phyloP scores from a whole-genome alignment of 2,797 vertebrate genomes.

The Periparus ater region DNA sequence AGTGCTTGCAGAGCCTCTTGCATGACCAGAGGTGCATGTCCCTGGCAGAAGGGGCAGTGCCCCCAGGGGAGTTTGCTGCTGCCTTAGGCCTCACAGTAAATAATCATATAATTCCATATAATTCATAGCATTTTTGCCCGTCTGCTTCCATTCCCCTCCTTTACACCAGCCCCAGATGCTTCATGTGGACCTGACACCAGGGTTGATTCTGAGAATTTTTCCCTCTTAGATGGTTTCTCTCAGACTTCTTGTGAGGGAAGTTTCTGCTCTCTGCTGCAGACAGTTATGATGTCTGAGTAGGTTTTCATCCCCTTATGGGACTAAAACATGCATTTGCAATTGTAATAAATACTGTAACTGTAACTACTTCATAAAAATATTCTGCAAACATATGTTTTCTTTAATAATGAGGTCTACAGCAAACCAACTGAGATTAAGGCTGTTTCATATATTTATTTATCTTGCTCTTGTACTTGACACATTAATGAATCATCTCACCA shows the following conservation, averaged over 20 bases:
- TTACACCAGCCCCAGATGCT: neutral
- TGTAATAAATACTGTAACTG: neutral
- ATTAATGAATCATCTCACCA: neutral
- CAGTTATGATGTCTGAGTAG: neutral
- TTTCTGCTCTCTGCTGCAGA: neutral
- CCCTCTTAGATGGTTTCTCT: neutral
- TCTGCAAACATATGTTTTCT: neutral
- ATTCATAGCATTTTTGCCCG: neutral
- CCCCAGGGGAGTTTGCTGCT: neutral
- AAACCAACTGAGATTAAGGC: neutral
- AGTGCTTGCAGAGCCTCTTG: neutral
- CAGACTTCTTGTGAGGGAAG: neutral
- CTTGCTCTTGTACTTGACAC: neutral
- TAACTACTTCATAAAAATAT: neutral
- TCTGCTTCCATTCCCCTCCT: neutral
- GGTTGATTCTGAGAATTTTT: neutral
- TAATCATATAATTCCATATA: accelerated
- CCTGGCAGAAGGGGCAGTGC: neutral
- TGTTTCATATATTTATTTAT: neutral
- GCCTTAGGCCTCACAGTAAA: neutral
- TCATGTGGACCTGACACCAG: neutral
- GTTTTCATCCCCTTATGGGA: neutral
- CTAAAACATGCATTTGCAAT: neutral
- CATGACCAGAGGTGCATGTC: neutral
- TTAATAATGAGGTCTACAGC: neutral